These are phyloP conservation scores for Hydropsyche tenuis DNA, from an alignment of 1,140 invertebrate species.

Conservation along the genomic window DNA sequence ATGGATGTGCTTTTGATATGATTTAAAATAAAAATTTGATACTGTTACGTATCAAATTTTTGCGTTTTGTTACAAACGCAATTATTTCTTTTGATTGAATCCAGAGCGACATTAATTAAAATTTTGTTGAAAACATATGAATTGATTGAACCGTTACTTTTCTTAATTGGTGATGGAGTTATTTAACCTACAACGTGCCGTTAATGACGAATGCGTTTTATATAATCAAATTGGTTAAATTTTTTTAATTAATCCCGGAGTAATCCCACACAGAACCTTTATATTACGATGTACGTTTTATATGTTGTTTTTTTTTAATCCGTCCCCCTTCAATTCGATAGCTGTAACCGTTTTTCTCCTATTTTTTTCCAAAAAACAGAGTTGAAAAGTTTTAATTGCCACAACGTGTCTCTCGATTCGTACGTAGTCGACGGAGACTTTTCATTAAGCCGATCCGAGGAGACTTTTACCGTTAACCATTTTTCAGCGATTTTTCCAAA, in stretches of 20 bases:
- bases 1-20: too few relatives aligned
- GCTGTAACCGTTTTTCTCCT: neutral
- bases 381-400: conserved; percentile 48
- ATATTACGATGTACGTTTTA: neutral
- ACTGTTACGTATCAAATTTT: too few relatives aligned
- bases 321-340: too few relatives aligned
- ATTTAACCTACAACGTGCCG: too few relatives aligned
- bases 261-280: conserved; percentile 26
- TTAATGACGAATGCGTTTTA: too few relatives aligned
- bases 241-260: conserved; percentile 43
- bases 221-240: neutral
- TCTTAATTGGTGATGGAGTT: too few relatives aligned
- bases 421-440: conserved; percentile 16
- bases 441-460: conserved; percentile 10
- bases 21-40: too few relatives aligned
- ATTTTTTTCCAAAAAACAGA: conserved; percentile 7
- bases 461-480: neutral
- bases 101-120: too few relatives aligned
- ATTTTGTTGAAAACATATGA: too few relatives aligned
- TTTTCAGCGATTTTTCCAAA: conserved; percentile 4
- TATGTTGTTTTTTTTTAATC: conserved; percentile 36
- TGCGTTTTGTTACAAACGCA: too few relatives aligned
- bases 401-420: conserved; percentile 30
- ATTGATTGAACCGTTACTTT: too few relatives aligned
- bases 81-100: too few relatives aligned